phyloP scores from a whole-genome alignment of 2,797 vertebrate genomes.

The Phrynocephalus vlangalii region DNA sequence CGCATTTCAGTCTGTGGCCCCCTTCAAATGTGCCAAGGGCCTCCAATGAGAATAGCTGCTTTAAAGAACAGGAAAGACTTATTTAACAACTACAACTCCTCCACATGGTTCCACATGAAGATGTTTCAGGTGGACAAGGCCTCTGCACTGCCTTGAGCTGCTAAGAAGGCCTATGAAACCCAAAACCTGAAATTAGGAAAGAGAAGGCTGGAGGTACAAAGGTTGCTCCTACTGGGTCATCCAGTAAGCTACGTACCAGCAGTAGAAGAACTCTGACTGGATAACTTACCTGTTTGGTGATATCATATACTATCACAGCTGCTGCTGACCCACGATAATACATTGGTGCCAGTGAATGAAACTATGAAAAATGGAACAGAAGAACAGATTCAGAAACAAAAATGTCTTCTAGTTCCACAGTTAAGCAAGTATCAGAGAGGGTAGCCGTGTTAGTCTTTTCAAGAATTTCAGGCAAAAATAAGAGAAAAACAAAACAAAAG shows the following conservation, averaged over 20 bases:
- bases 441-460: too few species aligned
- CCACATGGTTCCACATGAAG: too few species aligned
- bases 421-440: not conserved
- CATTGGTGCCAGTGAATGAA: conserved; percentile 98
- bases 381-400: conserved; percentile 4
- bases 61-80: too few species aligned
- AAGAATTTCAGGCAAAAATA: too few species aligned
- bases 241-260: not conserved
- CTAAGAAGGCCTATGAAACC: too few species aligned
- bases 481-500: too few species aligned
- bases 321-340: conserved; percentile 97
- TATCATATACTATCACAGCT: conserved; percentile 97
- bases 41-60: too few species aligned
- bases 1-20: too few species aligned
- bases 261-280: fast-evolving
- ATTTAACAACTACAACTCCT: too few species aligned
- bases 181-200: not conserved
- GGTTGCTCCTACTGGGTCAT: not conserved
- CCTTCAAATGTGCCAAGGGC: too few species aligned
- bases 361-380: conserved; percentile 79
- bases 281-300: conserved; percentile 92
- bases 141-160: too few species aligned
- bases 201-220: not conserved
- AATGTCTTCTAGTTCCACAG: not conserved
- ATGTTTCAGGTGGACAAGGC: too few species aligned